A percentile compares a stretch with the other conserved stretches of the same genome.
These are phyloP conservation scores for Smittia aterrima DNA, from an alignment of 2,888 invertebrate species.

Conservation along the genomic window DNA sequence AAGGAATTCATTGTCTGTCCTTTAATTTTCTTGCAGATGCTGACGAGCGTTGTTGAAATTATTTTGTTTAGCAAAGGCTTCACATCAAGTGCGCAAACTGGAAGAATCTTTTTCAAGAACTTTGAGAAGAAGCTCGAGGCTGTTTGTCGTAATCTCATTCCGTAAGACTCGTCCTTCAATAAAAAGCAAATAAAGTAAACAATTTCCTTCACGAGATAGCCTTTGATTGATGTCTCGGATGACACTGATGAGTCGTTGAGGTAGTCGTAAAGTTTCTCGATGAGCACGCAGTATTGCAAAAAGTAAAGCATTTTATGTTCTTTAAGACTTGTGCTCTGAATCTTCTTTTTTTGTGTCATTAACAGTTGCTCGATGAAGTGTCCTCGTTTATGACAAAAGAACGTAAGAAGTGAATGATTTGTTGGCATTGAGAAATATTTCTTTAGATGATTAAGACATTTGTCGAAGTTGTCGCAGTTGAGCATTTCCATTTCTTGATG, in stretches of 20 bases:
- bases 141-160: constrained; percentile 42
- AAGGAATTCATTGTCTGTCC: constrained; percentile 43
- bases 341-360: constrained; percentile 55
- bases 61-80: constrained; percentile 56
- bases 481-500: constrained; percentile 9
- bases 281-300: constrained; percentile 55
- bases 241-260: neutral
- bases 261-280: constrained; percentile 14
- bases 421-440: neutral
- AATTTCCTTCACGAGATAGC: constrained; percentile 60
- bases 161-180: constrained; percentile 18
- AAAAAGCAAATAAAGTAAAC: constrained; percentile 39
- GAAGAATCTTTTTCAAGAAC: constrained; percentile 55
- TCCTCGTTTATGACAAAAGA: constrained; percentile 54
- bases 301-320: constrained; percentile 59
- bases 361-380: constrained; percentile 58
- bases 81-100: constrained; percentile 53
- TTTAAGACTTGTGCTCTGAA: constrained; percentile 54
- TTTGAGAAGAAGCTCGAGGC: constrained; percentile 53
- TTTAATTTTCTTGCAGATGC: constrained; percentile 49
- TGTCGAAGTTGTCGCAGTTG: constrained; percentile 28
- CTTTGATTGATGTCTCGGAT: constrained; percentile 51
- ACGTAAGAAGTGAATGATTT: neutral
- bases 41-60: constrained; percentile 55
- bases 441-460: constrained; percentile 40